Percentiles rank a stretch among this genome's conserved stretches.
phyloP scores from a whole-genome alignment of 2,113 vertebrate genomes.

The Clupea harengus region DNA sequence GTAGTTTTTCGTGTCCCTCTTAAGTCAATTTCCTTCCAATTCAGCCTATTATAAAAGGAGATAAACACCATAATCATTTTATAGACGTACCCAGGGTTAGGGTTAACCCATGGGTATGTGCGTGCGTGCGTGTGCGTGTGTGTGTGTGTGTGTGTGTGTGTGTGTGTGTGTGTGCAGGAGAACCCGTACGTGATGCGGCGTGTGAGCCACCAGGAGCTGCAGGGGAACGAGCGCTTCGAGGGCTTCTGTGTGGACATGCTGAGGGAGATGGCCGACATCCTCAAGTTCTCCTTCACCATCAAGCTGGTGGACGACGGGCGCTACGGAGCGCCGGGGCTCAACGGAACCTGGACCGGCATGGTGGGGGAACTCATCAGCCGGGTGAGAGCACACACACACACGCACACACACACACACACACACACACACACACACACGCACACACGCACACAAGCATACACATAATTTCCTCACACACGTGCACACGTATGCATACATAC shows the following conservation, averaged over 20 bases:
- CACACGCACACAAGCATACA: too few species aligned
- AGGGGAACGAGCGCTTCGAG: slow-evolving; percentile 82
- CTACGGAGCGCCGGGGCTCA: slow-evolving; percentile 85
- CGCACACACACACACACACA: background rate
- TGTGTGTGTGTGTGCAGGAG: slow-evolving; percentile 67
- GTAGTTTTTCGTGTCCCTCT: too few species aligned
- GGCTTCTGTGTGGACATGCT: slow-evolving; percentile 95
- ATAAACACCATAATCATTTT: too few species aligned
- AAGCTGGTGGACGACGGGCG: slow-evolving; percentile 86
- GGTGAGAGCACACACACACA: slow-evolving; percentile 64
- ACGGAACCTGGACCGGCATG: slow-evolving; percentile 93
- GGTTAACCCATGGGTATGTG: too few species aligned
- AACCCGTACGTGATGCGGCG: slow-evolving; percentile 88
- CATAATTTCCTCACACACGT: too few species aligned
- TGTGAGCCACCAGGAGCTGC: slow-evolving; percentile 76
- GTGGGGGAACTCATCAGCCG: slow-evolving; percentile 91
- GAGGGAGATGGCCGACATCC: slow-evolving; percentile 79
- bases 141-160: too few species aligned
- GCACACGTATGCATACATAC: too few species aligned
- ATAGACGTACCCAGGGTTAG: too few species aligned
- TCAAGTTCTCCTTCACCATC: slow-evolving; percentile 85
- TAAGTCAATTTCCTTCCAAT: too few species aligned
- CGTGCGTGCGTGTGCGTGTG: too few species aligned
- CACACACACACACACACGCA: background rate
- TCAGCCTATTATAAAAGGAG: too few species aligned